These are phyloP conservation scores for Brachypalpus laphriformis DNA, from an alignment of 2,888 invertebrate species.

Conservation along the genomic window DNA sequence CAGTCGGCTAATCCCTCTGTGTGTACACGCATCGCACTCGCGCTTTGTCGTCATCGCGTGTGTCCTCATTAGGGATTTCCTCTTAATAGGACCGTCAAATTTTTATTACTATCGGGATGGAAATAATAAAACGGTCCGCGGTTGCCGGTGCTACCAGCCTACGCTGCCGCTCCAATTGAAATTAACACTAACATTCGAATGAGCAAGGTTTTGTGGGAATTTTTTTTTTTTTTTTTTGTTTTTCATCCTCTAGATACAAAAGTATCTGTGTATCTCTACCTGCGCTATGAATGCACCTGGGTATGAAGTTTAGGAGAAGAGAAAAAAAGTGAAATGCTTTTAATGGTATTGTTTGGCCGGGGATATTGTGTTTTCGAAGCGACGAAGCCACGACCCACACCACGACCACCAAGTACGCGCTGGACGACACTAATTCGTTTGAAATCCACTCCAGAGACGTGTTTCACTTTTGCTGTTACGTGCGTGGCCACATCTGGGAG, in stretches of 20 bases:
- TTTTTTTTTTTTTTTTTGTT: slow-evolving; percentile 5
- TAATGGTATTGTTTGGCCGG: slow-evolving; percentile 67
- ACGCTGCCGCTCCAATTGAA: slow-evolving; percentile 69
- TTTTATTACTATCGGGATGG: slow-evolving; percentile 54
- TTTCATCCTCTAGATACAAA: slow-evolving; percentile 2
- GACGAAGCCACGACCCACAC: slow-evolving; percentile 43
- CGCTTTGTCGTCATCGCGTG: slow-evolving; percentile 66
- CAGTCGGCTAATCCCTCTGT: slow-evolving; percentile 73
- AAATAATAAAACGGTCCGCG: slow-evolving; percentile 61
- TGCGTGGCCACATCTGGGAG: slow-evolving; percentile 44
- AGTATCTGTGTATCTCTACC: slow-evolving; percentile 17
- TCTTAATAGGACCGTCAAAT: slow-evolving; percentile 71
- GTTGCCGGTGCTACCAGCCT: slow-evolving; percentile 58
- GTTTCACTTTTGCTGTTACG: slow-evolving; percentile 67
- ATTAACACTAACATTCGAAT: slow-evolving; percentile 71
- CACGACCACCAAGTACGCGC: slow-evolving; percentile 67
- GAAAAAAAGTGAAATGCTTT: slow-evolving; percentile 52
- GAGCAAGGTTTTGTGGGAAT: slow-evolving; percentile 27
- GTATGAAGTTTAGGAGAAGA: slow-evolving; percentile 1
- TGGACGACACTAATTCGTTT: slow-evolving; percentile 71
- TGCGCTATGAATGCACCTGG: slow-evolving; percentile 40
- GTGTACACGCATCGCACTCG: too few species aligned
- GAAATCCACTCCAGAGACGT: slow-evolving; percentile 73
- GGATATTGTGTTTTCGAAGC: slow-evolving; percentile 27
- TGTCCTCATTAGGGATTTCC: slow-evolving; percentile 72